Percentiles rank a stretch among this genome's conserved stretches.
phyloP scores from a whole-genome alignment of 2,113 vertebrate genomes.

The Propithecus coquereli region DNA sequence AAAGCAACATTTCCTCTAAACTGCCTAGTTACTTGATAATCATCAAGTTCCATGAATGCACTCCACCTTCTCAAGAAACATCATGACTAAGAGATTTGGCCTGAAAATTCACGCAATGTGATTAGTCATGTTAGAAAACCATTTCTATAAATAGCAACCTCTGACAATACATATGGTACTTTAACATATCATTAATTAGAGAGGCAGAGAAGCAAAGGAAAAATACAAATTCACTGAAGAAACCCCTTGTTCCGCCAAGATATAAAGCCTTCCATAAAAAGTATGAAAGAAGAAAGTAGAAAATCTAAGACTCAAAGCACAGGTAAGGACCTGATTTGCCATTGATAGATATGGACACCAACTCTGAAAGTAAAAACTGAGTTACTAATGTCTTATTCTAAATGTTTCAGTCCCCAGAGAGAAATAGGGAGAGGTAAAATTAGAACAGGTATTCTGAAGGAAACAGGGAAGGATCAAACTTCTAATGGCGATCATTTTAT shows the following conservation, averaged over 20 bases:
- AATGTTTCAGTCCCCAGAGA: slow-evolving; percentile 19
- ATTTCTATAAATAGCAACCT: slow-evolving; percentile 34
- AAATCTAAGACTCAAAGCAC: background rate
- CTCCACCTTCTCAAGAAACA: slow-evolving; percentile 28
- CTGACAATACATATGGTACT: slow-evolving; percentile 3
- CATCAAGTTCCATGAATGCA: slow-evolving; percentile 1
- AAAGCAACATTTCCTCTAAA: slow-evolving; percentile 33
- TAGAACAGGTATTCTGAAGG: slow-evolving; percentile 2
- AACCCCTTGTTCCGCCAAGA: slow-evolving; percentile 29
- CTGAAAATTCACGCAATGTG: slow-evolving; percentile 28
- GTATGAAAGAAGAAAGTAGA: background rate
- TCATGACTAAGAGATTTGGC: slow-evolving; percentile 33
- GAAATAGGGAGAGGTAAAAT: slow-evolving; percentile 1
- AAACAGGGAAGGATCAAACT: slow-evolving; percentile 16
- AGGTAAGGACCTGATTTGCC: slow-evolving; percentile 19
- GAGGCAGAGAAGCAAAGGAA: slow-evolving; percentile 18
- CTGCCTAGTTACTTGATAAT: slow-evolving; percentile 32
- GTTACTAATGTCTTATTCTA: slow-evolving; percentile 34
- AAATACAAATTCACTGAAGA: slow-evolving; percentile 41
- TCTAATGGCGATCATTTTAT: slow-evolving; percentile 29
- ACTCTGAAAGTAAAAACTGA: slow-evolving; percentile 9
- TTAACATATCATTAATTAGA: slow-evolving; percentile 33
- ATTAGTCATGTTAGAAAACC: slow-evolving; percentile 53
- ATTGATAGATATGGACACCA: background rate
- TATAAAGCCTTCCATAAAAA: slow-evolving; percentile 21